Evolutionary conservation across 1,140 invertebrate genomes (phyloP).

Genomic region (Eumaeus atala): DNA sequence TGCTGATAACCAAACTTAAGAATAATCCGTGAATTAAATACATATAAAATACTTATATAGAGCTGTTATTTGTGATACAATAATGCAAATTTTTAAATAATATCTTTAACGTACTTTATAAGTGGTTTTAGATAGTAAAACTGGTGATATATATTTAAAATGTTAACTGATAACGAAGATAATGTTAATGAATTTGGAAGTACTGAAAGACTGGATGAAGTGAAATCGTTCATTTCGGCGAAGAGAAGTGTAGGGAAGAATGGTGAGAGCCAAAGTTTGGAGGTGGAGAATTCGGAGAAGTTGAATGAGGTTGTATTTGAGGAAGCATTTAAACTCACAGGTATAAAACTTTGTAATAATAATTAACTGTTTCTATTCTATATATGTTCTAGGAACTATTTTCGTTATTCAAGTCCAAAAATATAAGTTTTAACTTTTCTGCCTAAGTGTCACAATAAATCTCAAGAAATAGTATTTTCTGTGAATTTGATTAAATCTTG

Average conservation of each 20-base stretch:
- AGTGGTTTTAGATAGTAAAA: not conserved
- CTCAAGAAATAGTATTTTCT: too few relatives aligned
- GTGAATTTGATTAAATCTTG: too few relatives aligned
- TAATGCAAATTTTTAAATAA: not conserved
- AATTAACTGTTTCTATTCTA: too few relatives aligned
- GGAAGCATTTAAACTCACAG: conserved; percentile 55
- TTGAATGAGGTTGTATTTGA: conserved; percentile 45
- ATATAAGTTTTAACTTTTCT: too few relatives aligned
- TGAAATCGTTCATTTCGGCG: conserved; percentile 21
- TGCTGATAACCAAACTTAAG: not conserved
- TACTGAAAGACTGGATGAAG: conserved; percentile 23
- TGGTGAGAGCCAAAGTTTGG: conserved; percentile 15
- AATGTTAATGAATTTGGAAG: conserved; percentile 22
- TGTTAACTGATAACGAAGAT: conserved; percentile 18
- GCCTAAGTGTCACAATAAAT: too few relatives aligned
- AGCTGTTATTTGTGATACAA: not conserved
- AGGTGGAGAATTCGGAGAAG: conserved; percentile 31
- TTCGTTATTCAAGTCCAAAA: too few relatives aligned
- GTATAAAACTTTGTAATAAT: too few relatives aligned
- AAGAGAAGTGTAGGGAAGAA: conserved; percentile 14
- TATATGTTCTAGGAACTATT: too few relatives aligned
- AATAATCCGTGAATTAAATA: not conserved
- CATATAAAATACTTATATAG: not conserved
- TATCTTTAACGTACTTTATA: too few relatives aligned
- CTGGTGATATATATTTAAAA: conserved; percentile 8